These are phyloP conservation scores for Acridotheres tristis DNA, from an alignment of 2,797 vertebrate genomes.

Conservation along the genomic window DNA sequence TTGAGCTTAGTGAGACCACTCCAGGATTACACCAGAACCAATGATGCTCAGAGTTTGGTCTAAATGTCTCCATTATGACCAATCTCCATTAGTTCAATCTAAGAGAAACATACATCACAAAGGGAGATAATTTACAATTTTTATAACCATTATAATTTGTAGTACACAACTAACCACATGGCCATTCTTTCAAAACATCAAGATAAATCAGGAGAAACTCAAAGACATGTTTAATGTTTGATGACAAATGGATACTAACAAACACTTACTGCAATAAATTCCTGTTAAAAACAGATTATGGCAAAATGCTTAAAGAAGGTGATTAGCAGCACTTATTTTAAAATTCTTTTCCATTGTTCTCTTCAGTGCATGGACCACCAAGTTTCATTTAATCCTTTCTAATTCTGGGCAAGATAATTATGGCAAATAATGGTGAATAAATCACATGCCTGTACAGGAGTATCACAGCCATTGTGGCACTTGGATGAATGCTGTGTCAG, in stretches of 20 bases:
- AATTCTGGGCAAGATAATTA: conserved; percentile 57
- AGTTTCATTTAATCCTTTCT: conserved; percentile 58
- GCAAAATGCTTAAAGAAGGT: background rate
- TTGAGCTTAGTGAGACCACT: background rate
- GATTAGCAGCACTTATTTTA: conserved; percentile 28
- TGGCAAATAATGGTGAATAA: conserved; percentile 60
- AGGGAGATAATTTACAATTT: conserved; percentile 21
- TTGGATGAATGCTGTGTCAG: conserved; percentile 39
- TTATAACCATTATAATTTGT: conserved; percentile 30
- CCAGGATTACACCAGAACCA: background rate
- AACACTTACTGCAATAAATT: conserved; percentile 12
- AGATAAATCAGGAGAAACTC: conserved; percentile 35
- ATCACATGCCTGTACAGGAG: conserved; percentile 57
- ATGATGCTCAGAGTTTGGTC: background rate
- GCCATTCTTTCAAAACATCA: conserved; percentile 16
- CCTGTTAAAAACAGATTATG: conserved; percentile 27
- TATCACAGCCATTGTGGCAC: conserved; percentile 47
- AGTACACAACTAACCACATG: conserved; percentile 21
- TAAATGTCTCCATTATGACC: background rate
- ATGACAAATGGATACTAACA: conserved; percentile 32
- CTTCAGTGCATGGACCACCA: conserved; percentile 38
- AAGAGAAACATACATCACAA: background rate
- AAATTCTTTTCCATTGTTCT: background rate
- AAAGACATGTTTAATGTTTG: background rate
- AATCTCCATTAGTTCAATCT: background rate